phyloP scores from a whole-genome alignment of 1,140 invertebrate species.

The Calliphora vicina region DNA sequence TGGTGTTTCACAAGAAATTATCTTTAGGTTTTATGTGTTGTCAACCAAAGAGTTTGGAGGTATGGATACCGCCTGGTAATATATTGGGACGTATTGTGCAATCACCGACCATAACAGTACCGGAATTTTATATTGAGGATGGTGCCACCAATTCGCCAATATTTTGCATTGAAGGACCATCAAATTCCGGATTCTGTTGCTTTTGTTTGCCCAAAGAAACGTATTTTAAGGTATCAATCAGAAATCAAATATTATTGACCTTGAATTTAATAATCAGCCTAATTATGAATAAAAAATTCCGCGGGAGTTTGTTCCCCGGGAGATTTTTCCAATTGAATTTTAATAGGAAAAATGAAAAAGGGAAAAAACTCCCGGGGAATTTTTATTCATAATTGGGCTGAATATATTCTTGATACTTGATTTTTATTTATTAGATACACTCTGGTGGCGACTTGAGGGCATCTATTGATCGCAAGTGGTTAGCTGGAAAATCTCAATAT shows the following conservation, averaged over 20 bases:
- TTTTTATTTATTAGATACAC: slow-evolving; percentile 50
- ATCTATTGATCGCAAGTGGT: slow-evolving; percentile 66
- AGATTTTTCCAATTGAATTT: too few species aligned
- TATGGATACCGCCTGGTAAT: slow-evolving; percentile 65
- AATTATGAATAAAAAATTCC: too few species aligned
- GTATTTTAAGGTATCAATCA: slow-evolving; percentile 63
- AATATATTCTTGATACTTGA: too few species aligned
- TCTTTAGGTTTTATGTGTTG: slow-evolving; percentile 62
- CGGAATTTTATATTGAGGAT: slow-evolving; percentile 63
- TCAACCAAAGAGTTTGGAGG: slow-evolving; percentile 60
- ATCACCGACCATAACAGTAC: slow-evolving; percentile 60
- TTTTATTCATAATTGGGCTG: too few species aligned
- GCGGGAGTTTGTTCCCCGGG: too few species aligned
- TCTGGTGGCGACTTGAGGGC: slow-evolving; percentile 60
- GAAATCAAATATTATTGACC: background rate
- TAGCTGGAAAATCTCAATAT: slow-evolving; percentile 64
- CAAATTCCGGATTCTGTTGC: slow-evolving; percentile 54
- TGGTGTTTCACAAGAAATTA: slow-evolving; percentile 67
- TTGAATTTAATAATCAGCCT: too few species aligned
- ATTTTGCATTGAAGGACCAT: slow-evolving; percentile 65
- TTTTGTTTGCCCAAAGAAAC: slow-evolving; percentile 62
- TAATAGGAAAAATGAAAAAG: too few species aligned
- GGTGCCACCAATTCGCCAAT: slow-evolving; percentile 59
- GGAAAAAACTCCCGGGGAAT: too few species aligned
- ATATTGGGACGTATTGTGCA: slow-evolving; percentile 64